Conservation (phyloP, 2,113 vertebrate species). For the Tautogolabrus adspersus region DNA sequence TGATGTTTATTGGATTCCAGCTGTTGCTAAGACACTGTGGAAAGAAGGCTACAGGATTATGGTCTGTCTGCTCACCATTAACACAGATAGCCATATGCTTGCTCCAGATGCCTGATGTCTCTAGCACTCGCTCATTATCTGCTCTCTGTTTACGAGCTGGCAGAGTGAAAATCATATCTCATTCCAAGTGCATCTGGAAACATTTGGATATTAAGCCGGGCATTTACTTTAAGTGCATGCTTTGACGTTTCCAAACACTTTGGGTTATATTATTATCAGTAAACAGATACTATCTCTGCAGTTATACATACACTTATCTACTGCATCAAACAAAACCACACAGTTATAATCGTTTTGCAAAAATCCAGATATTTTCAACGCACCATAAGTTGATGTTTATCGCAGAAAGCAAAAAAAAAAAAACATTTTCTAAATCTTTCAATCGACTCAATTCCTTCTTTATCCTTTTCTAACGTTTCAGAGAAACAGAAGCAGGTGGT, state of each 20-base stretch:
- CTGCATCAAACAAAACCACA: not conserved
- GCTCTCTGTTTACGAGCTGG: slow-evolving; percentile 59
- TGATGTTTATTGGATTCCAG: slow-evolving; percentile 67
- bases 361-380: too few species aligned
- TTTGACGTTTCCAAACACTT: slow-evolving; percentile 51
- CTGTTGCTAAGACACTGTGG: slow-evolving; percentile 64
- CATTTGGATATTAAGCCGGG: slow-evolving; percentile 62
- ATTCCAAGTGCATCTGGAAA: slow-evolving; percentile 61
- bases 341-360: too few species aligned
- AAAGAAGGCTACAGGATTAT: slow-evolving; percentile 61
- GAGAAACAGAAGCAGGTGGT: too few species aligned
- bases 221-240: slow-evolving; percentile 53
- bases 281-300: slow-evolving; percentile 10
- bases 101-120: slow-evolving; percentile 73
- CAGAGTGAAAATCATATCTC: slow-evolving; percentile 57
- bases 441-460: too few species aligned
- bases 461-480: too few species aligned
- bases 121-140: slow-evolving; percentile 69
- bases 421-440: too few species aligned
- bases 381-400: too few species aligned
- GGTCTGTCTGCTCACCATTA: slow-evolving; percentile 64
- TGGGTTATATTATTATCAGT: slow-evolving; percentile 34
- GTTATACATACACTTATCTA: not conserved
- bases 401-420: too few species aligned
- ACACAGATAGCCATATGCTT: slow-evolving; percentile 63